Base-by-base conservation (phyloP, 2,888 invertebrate species). In the Sarcophaga carnaria region DNA sequence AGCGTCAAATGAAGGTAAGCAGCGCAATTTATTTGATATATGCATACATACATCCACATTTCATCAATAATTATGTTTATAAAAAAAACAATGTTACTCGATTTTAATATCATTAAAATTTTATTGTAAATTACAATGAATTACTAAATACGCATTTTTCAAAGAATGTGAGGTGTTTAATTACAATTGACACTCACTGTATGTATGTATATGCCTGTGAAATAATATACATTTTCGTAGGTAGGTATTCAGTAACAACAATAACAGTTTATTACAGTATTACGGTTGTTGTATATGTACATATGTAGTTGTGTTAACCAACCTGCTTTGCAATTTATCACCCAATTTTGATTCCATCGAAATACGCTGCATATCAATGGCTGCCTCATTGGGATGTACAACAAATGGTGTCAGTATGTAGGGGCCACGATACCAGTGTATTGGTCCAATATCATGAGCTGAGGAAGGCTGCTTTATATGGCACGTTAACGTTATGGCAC, bases 311-410 rank as follows among this genome's bases (percentile, higher is more conserved):
- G 12, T 69, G 12, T 54, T 54, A 54, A 88, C 90, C 90, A 86
- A 93, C 93, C 93, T 93, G 90, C 97, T 96, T 92, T 97, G 96
- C 89, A 97, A 94, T 90, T 96, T 96, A 90, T 97, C 97, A 80
- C 92, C 92, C 85, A 93, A 88, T 81, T 93, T 92, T 71, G 93
- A 92, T 90, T 92, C 92, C 93, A 93, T 93, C 64, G 93, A 93
- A 89, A 93, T 93, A 88, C 93, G 92, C 79, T 91, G 92, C 90
- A 93, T 90, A 89, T 93, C 93, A 86, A 92, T 93, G 84, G 92
- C 92, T 67, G 92, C 92, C 89, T 93, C 93, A 75, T 92, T 93
- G 72, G 93, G 93, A 90, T 93, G 93, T 54, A 92, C 91, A 80
- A 91, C 92, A 89, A 93, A 93, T 25, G 93, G 93, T 62, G 93